Conservation (phyloP, 2,113 vertebrate genomes). For the Lagopus leucura region DNA sequence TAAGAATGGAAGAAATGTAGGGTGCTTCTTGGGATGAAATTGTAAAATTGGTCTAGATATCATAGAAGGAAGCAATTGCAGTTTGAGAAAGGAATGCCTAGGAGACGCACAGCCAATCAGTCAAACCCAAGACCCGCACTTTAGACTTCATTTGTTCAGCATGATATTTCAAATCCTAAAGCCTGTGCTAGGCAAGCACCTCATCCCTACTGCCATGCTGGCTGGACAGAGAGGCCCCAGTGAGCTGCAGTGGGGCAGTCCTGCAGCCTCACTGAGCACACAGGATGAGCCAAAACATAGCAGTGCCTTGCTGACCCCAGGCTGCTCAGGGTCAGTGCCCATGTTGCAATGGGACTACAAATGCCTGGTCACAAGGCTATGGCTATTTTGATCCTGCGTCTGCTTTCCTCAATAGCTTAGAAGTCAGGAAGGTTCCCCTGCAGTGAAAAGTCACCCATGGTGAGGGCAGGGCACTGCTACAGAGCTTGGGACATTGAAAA, state of each 20-base stretch:
- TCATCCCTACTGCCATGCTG: background rate
- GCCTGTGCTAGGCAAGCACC: background rate
- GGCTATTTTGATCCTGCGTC: background rate
- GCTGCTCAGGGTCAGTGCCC: background rate
- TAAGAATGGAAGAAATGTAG: background rate
- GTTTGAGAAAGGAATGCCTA: background rate
- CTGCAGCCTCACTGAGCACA: background rate
- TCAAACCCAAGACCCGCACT: background rate
- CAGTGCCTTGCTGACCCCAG: background rate
- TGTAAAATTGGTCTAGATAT: background rate
- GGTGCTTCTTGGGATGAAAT: background rate
- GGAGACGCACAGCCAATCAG: accelerated
- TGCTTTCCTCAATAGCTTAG: background rate
- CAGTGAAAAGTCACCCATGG: accelerated
- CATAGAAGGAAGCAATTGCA: background rate
- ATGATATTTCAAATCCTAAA: background rate
- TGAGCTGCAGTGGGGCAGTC: background rate
- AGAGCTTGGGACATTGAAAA: background rate
- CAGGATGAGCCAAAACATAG: background rate
- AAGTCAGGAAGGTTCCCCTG: background rate
- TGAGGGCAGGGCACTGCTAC: background rate
- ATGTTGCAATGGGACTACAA: background rate
- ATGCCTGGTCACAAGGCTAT: background rate
- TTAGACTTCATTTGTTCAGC: background rate
- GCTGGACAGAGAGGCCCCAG: background rate